These are phyloP conservation scores for Drosophila trichaetosa DNA, from an alignment of 2,888 invertebrate species.

Conservation along the genomic window DNA sequence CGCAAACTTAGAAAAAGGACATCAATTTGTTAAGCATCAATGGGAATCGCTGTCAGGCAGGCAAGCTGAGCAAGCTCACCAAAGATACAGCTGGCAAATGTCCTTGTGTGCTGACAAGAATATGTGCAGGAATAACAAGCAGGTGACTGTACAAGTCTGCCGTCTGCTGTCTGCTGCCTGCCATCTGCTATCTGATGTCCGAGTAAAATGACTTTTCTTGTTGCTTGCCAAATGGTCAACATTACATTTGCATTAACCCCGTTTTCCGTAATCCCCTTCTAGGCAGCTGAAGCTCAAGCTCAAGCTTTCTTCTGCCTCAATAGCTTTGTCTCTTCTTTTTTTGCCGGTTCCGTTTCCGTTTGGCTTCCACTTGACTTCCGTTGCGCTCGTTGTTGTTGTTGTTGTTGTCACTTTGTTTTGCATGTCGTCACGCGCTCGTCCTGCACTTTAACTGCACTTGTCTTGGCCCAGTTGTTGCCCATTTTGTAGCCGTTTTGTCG, in stretches of 20 bases:
- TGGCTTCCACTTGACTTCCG: conserved; percentile 60
- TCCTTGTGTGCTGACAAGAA: conserved; percentile 42
- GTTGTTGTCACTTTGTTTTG: conserved; percentile 56
- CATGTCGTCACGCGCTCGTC: conserved; percentile 75
- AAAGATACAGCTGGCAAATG: conserved; percentile 8
- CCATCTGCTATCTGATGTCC: conserved; percentile 10
- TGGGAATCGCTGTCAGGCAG: conserved; percentile 33
- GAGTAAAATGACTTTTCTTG: conserved; percentile 71
- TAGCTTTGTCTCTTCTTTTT: conserved; percentile 2
- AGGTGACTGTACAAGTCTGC: conserved; percentile 11
- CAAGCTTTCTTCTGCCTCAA: neutral
- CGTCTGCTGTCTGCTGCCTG: conserved; percentile 2
- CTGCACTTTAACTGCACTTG: conserved; percentile 76
- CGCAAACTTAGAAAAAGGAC: conserved; percentile 31
- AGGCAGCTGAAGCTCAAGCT: neutral
- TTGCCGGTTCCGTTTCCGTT: conserved; percentile 71
- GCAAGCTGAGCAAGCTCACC: neutral
- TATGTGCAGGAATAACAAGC: conserved; percentile 65
- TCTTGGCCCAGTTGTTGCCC: conserved; percentile 56
- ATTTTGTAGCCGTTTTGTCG: conserved; percentile 76
- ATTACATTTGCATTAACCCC: conserved; percentile 58
- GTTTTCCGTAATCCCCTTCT: neutral
- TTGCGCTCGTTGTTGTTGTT: conserved; percentile 19
- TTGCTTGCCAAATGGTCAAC: conserved; percentile 77
- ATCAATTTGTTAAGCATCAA: conserved; percentile 65